Evolutionary conservation across 2,888 invertebrate species (phyloP), one percentile per base, ranked within the genome.

Genomic region (Hyposoter didymator): DNA sequence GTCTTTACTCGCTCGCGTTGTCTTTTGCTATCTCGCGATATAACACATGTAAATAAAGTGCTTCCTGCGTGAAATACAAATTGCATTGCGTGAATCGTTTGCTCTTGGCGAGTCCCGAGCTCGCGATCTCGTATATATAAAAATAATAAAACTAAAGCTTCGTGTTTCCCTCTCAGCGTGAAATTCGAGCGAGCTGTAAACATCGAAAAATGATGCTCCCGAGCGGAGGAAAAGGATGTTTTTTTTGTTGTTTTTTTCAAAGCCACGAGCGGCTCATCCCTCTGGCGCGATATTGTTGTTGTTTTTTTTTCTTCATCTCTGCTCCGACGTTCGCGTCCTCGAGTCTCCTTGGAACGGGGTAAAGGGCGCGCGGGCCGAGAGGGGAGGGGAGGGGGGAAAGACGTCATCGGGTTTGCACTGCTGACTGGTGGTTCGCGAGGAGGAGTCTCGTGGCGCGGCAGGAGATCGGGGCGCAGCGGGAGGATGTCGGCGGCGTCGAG

Each of bases 401-500:
- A 59, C 59, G 59, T 59, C 59, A 28, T 28, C 59, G 39, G 0
- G 59, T 55, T 59, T 14, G 28, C 59, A 59, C 19, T 59, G 12
- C 28, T 39, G 35, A 35, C 35, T 35, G 35, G 35, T 35, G 39
- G 4, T 39, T 59, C 28, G 35, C 28, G 59, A 28, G 14, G 59
- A 14, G 69, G 39, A 64, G 64, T 64, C 72, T 14, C 62, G 80
- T 19, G 82, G 84, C 74, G 84, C 74, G 22, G 55, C 22, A 83
- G 78, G 84, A 82, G 87, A 86, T 79, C 72, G 86, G 72, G 86
- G 76, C 76, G 14, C 28, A 84, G 39, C 78, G 75, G 87, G 84
- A 85, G 52, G 73, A 62, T 72, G 73, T 73, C 88, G 90, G 90
- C 88, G 90, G 90, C 89, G 90, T 88, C 90, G 75, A 59, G 84